Evolutionary conservation across 2,888 invertebrate species (phyloP).

Genomic region (Cryptophagus acutangulus): DNA sequence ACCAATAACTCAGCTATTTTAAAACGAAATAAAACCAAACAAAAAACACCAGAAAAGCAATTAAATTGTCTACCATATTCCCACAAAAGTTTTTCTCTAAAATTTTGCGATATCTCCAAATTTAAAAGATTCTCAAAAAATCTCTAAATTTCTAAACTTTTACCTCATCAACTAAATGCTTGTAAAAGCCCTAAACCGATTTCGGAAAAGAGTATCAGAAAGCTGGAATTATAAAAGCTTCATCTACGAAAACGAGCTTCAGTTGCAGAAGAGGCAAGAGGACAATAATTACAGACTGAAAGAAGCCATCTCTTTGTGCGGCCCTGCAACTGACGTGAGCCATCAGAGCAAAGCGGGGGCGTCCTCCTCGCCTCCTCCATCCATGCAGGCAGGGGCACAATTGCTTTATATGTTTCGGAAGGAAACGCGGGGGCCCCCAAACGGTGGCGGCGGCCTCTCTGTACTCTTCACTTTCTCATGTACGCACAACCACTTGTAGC

Average conservation of each 20-base stretch:
- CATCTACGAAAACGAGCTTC: constrained; percentile 33
- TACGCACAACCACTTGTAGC: constrained; percentile 3
- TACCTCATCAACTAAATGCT: too few species aligned
- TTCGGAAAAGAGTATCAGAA: constrained; percentile 21
- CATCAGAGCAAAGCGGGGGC: constrained; percentile 33
- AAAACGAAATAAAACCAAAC: too few species aligned
- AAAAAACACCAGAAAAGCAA: too few species aligned
- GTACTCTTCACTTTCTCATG: background rate
- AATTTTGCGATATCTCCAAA: too few species aligned
- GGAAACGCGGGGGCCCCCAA: constrained; percentile 33
- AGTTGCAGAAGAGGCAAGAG: constrained; percentile 36
- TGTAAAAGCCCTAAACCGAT: too few species aligned
- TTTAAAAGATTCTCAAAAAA: too few species aligned
- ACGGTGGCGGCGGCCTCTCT: background rate
- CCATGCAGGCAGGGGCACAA: constrained; percentile 30
- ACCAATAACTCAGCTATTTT: too few species aligned
- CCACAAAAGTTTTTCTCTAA: too few species aligned
- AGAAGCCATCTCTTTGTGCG: constrained; percentile 45
- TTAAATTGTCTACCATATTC: too few species aligned
- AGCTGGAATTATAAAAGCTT: constrained; percentile 25
- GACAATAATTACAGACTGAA: constrained; percentile 45
- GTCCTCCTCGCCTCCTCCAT: constrained; percentile 22
- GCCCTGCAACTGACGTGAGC: constrained; percentile 41
- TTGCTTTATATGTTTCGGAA: constrained; percentile 45
- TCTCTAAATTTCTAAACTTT: too few species aligned